Base-by-base conservation (phyloP, 2,888 invertebrate species). In the Drosophila picticornis region DNA sequence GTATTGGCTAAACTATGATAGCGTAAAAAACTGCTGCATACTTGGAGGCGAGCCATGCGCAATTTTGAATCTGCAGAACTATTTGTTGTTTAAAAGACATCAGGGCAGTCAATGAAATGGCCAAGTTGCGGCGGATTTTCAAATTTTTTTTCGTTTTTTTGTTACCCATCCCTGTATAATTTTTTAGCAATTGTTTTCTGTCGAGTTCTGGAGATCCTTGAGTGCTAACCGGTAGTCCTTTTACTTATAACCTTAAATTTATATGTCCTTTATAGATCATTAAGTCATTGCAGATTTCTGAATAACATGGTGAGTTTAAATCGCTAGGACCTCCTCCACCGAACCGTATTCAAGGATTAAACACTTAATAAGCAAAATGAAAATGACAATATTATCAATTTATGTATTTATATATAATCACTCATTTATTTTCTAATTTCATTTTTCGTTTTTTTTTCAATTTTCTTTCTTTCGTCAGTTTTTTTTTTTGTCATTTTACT, bases 401-500 rank as follows among this genome's bases (percentile, higher is more conserved):
- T 67, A 66, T 75, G 60, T 74, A 76, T 76, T 74, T 85, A 71
- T 83, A 79, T 84, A 86, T 86, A 84, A 80, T 89, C 87, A 84
- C 84, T 84, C 87, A 62, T 84, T 89, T 84, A 84, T 84, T 84
- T 72, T 70, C 89, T 88, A 88, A 83, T 69, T 69, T 57, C 43
- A 31, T 57, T 57, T 68, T 50, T n/a, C n/a, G n/a, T n/a, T 56
- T 19, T 52, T 70, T 32, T 75, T 64, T 71, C 55, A 52, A 73
- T 57, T 56, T 68, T 58, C 66, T 65, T 69, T 52, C 25, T 56
- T 56, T 32, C 53, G 16, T 65, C 61, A 34, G 52, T 58, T 69
- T 38, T 50, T 67, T 22, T 64, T 75, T 58, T 66, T 67, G 53
- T 59, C 72, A 72, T 63, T 70, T 86, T 67, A 77, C 62, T 74